Conservation (phyloP, 2,113 vertebrate genomes). For the Prochilodus magdalenae region DNA sequence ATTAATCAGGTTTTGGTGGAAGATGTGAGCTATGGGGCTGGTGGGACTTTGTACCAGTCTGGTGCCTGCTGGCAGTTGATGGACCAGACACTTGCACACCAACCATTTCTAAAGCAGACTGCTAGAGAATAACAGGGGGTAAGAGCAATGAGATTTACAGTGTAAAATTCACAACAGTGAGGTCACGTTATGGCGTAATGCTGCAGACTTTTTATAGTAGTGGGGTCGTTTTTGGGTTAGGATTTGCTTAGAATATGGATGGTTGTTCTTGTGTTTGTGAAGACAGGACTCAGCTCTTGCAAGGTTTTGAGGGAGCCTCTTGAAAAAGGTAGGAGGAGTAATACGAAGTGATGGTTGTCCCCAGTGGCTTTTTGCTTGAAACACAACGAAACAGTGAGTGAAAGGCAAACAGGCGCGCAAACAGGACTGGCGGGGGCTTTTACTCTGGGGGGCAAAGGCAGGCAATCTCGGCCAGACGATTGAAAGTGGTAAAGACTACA, state of each 20-base stretch:
- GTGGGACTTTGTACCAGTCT: constrained; percentile 10
- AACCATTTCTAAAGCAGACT: constrained; percentile 9
- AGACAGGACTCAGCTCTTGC: constrained; percentile 9
- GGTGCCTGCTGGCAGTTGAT: constrained; percentile 14
- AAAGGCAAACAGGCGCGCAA: constrained; percentile 49
- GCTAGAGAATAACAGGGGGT: neutral
- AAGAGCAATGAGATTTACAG: neutral
- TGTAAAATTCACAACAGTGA: neutral
- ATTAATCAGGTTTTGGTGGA: constrained; percentile 35
- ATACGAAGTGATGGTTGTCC: constrained; percentile 61
- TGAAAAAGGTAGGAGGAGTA: constrained; percentile 28
- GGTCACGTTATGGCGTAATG: neutral
- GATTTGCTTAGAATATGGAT: constrained; percentile 7
- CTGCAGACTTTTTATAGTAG: constrained; percentile 3
- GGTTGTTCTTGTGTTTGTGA: constrained; percentile 24
- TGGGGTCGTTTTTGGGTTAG: constrained; percentile 17
- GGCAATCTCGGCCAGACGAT: neutral
- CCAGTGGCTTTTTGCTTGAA: constrained; percentile 55
- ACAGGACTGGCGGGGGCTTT: neutral
- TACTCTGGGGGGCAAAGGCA: neutral
- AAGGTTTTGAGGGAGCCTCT: neutral
- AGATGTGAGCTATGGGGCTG: constrained; percentile 20
- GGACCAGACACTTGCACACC: neutral
- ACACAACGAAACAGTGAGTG: constrained; percentile 31
- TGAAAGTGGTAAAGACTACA: neutral